Evolutionary conservation across 53 echinoderm and acorn worm species (phyloP).

Genomic region (Crossaster papposus): DNA sequence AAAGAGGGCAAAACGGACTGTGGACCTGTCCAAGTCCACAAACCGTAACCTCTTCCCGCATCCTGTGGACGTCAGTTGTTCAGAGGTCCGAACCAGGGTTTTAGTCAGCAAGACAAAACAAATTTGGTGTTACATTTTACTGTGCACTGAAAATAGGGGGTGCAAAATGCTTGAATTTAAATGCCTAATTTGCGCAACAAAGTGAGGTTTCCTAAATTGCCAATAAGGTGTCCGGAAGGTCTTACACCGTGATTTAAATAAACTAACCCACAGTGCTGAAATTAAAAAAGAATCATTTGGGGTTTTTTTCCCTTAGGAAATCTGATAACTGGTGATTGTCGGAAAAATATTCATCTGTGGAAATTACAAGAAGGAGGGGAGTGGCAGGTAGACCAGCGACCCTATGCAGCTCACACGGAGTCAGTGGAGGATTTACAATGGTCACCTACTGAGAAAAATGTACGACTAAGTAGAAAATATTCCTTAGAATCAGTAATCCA

Average conservation of each 20-base stretch:
- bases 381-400: conserved; percentile 94
- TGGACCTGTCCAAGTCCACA: no score
- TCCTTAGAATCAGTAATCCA: neutral
- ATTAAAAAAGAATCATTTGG: neutral
- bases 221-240: neutral
- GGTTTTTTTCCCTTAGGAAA: conserved; percentile 60
- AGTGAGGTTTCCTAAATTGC: neutral
- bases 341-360: conserved; percentile 98
- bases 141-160: no score
- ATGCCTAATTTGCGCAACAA: neutral
- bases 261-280: neutral
- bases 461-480: conserved; percentile 23
- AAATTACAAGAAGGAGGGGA: conserved; percentile 89
- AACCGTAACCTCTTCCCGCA: no score
- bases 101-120: no score
- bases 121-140: no score
- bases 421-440: conserved; percentile 97
- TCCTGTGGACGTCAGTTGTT: no score
- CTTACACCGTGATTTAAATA: no score
- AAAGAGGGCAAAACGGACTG: no score
- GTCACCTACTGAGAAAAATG: conserved; percentile 98
- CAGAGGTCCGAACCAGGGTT: no score
- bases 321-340: conserved; percentile 87
- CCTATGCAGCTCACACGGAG: conserved; percentile 87
- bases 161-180: no score